A percentile compares a stretch with the other conserved stretches of the same genome.
phyloP scores from a whole-genome alignment of 2,888 invertebrate genomes.

The Drosophila hamatofila region DNA sequence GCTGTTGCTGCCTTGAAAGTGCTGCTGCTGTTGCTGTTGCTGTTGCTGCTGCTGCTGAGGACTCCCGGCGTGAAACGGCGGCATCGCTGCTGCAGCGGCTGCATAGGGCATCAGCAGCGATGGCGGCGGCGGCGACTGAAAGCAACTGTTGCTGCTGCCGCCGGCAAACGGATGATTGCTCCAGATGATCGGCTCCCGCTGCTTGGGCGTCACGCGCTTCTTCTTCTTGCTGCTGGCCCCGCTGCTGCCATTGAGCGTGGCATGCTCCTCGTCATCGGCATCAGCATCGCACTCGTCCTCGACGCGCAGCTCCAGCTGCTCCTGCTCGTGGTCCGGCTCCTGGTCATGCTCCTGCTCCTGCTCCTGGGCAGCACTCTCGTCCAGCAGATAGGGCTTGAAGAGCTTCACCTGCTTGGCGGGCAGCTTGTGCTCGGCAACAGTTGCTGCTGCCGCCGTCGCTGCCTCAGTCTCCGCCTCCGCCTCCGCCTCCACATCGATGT shows the following conservation, averaged over 20 bases:
- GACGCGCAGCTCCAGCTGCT: conserved; percentile 46
- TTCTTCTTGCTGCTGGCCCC: conserved; percentile 49
- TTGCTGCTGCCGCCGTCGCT: conserved; percentile 17
- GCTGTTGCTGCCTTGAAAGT: conserved; percentile 24
- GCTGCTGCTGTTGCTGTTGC: conserved; percentile 27
- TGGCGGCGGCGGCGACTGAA: conserved; percentile 74
- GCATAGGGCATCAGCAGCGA: conserved; percentile 44
- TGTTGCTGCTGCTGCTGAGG: conserved; percentile 58
- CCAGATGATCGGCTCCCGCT: conserved; percentile 83
- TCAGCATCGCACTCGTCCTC: conserved; percentile 54
- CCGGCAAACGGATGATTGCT: conserved; percentile 78
- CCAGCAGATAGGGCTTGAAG: conserved; percentile 91
- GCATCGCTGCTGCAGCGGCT: conserved; percentile 48
- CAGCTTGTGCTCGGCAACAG: conserved; percentile 52
- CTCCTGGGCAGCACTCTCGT: conserved; percentile 85
- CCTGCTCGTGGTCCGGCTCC: conserved; percentile 3
- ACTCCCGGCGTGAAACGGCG: conserved; percentile 80
- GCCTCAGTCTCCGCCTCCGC: conserved; percentile 33
- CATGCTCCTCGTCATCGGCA: conserved; percentile 64
- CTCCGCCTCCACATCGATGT: conserved; percentile 57
- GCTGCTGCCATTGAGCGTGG: conserved; percentile 28
- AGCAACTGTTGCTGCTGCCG: conserved; percentile 59
- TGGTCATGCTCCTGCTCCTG: conserved; percentile 8
- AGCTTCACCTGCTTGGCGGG: conserved; percentile 88
- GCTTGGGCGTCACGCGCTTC: conserved; percentile 57